A percentile compares a stretch with the other conserved stretches of the same genome.
phyloP scores from a whole-genome alignment of 2,888 invertebrate species.

The Drosophila picticornis region DNA sequence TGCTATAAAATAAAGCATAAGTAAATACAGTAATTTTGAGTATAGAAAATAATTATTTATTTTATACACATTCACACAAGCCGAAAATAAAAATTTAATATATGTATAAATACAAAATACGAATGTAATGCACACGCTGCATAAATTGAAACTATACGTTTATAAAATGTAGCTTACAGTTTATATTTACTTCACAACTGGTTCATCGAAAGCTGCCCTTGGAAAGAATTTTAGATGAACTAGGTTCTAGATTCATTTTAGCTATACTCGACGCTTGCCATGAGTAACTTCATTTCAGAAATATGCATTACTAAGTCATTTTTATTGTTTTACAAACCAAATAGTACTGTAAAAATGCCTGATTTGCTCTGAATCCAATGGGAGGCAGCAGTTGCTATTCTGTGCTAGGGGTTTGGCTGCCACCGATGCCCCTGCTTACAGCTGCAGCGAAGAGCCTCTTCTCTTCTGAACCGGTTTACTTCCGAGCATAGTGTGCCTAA shows the following conservation, averaged over 20 bases:
- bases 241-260: not conserved
- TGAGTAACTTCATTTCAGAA: not conserved
- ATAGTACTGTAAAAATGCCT: not conserved
- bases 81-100: not conserved
- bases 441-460: slow-evolving; percentile 26
- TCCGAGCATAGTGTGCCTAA: slow-evolving; percentile 32
- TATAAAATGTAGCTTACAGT: not conserved
- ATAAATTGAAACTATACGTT: not conserved
- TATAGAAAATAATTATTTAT: not conserved
- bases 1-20: not conserved
- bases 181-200: not conserved
- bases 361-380: slow-evolving; percentile 9
- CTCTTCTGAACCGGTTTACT: slow-evolving; percentile 58
- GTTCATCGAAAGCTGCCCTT: not conserved
- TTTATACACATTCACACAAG: not conserved
- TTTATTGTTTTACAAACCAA: slow-evolving; percentile 12
- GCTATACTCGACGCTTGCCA: not conserved
- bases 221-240: too few relatives aligned
- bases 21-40: not conserved
- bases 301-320: slow-evolving; percentile 16
- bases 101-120: not conserved
- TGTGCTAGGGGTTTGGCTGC: slow-evolving; percentile 21
- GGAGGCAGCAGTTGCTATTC: slow-evolving; percentile 25
- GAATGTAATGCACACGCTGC: slow-evolving; percentile 10
- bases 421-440: slow-evolving; percentile 19